These are phyloP conservation scores for Sakesphorus luctuosus DNA, from an alignment of 2,113 vertebrate genomes.

Conservation along the genomic window DNA sequence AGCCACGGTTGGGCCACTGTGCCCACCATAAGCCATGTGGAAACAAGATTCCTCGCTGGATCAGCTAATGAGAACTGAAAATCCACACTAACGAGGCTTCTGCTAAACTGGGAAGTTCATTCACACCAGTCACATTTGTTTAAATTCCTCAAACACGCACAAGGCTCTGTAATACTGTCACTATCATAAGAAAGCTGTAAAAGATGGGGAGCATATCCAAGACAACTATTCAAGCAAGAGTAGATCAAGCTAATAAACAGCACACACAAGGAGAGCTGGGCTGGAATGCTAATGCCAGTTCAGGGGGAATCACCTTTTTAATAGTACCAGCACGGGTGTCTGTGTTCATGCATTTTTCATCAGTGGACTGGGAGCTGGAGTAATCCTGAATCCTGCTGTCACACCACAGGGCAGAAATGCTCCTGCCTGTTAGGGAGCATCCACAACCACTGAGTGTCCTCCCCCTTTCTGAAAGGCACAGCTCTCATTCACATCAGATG, in stretches of 20 bases:
- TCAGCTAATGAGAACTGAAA: not conserved
- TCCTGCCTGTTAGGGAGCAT: not conserved
- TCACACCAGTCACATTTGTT: not conserved
- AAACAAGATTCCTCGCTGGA: not conserved
- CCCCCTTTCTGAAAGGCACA: not conserved
- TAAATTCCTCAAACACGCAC: not conserved
- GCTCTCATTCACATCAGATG: not conserved
- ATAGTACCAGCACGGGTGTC: not conserved
- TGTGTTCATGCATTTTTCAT: not conserved
- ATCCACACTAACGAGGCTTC: not conserved
- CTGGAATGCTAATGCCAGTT: not conserved
- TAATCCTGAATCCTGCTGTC: not conserved
- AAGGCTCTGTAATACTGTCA: not conserved
- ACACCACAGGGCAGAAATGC: not conserved
- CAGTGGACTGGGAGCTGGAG: not conserved
- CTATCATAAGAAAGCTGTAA: not conserved
- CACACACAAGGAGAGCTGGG: not conserved
- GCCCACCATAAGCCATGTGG: rapidly evolving
- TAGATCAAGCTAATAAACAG: not conserved
- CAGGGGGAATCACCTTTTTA: not conserved
- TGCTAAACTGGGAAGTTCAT: not conserved
- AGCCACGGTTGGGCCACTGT: not conserved
- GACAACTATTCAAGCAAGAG: not conserved
- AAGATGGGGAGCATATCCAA: not conserved
- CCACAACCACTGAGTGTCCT: not conserved